A percentile compares a stretch with the other conserved stretches of the same genome.
Conservation (phyloP, 2,113 vertebrate genomes). For the Alces alces region DNA sequence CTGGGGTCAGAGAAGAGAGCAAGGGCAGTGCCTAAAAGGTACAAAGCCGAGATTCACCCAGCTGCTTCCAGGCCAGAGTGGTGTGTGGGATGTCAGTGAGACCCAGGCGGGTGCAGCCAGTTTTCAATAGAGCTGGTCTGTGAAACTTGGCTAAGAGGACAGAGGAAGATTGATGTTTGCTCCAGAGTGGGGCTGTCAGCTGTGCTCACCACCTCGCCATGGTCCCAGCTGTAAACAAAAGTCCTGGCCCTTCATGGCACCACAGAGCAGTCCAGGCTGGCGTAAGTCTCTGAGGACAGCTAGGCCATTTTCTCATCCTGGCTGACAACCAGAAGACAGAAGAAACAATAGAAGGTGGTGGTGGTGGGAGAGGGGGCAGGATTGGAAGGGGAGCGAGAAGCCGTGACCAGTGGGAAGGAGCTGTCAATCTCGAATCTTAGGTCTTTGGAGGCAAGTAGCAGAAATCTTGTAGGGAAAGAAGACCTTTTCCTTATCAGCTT, state of each 20-base stretch:
- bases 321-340: conserved; percentile 66
- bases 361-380: background rate
- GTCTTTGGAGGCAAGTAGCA: conserved; percentile 28
- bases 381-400: background rate
- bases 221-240: conserved; percentile 76
- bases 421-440: background rate
- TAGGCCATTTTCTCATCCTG: conserved; percentile 76
- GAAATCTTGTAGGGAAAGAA: background rate
- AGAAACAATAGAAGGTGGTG: conserved; percentile 70
- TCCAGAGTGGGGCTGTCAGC: conserved; percentile 68
- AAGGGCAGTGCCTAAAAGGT: conserved; percentile 59
- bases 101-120: conserved; percentile 36
- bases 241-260: conserved; percentile 76
- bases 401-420: conserved; percentile 19
- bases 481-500: background rate
- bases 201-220: conserved; percentile 64
- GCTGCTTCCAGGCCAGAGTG: conserved; percentile 47
- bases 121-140: conserved; percentile 72
- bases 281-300: conserved; percentile 74
- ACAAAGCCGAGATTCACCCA: conserved; percentile 58
- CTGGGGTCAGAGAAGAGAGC: conserved; percentile 16
- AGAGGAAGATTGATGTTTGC: conserved; percentile 74
- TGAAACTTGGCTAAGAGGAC: conserved; percentile 69
- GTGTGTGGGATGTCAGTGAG: conserved; percentile 33
- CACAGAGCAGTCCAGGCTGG: conserved; percentile 69